Percentiles rank a stretch among this genome's conserved stretches.
Evolutionary conservation across 2,797 vertebrate genomes (phyloP).

Genomic region (Knipowitschia caucasica): DNA sequence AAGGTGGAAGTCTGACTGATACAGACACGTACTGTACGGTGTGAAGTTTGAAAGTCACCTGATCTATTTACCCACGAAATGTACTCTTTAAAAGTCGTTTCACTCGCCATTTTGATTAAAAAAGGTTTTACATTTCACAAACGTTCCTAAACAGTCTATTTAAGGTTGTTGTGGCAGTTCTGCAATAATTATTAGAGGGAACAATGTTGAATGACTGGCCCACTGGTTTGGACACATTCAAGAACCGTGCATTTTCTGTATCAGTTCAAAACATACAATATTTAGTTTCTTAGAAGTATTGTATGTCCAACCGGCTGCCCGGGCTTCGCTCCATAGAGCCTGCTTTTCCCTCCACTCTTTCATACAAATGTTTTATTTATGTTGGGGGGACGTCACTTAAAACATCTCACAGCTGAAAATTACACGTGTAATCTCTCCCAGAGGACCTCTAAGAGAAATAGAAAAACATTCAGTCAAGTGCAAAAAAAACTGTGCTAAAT

Average conservation of each 20-base stretch:
- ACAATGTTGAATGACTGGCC: slow-evolving; percentile 2
- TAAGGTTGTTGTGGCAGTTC: not conserved
- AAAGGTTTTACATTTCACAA: not conserved
- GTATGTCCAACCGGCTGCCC: slow-evolving; percentile 31
- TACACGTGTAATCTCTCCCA: slow-evolving; percentile 78
- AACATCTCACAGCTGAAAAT: slow-evolving; percentile 79
- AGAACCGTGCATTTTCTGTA: not conserved
- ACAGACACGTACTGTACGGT: not conserved
- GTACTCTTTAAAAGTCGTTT: not conserved
- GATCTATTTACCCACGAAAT: not conserved
- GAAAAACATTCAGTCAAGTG: slow-evolving; percentile 75
- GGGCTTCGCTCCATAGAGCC: slow-evolving; percentile 64
- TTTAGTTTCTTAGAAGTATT: slow-evolving; percentile 21
- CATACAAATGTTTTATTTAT: slow-evolving; percentile 68
- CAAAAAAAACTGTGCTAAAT: slow-evolving; percentile 77
- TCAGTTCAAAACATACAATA: not conserved
- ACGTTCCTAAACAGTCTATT: too few species aligned
- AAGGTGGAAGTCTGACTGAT: slow-evolving; percentile 42
- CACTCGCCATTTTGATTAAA: not conserved
- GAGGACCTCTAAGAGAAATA: slow-evolving; percentile 69
- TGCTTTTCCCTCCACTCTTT: slow-evolving; percentile 36
- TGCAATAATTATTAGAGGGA: not conserved
- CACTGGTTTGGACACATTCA: not conserved
- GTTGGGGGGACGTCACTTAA: slow-evolving; percentile 67
- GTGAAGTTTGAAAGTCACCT: not conserved